Evolutionary conservation across 2,797 vertebrate genomes (phyloP).

Genomic region (Corythornis leucogaster): DNA sequence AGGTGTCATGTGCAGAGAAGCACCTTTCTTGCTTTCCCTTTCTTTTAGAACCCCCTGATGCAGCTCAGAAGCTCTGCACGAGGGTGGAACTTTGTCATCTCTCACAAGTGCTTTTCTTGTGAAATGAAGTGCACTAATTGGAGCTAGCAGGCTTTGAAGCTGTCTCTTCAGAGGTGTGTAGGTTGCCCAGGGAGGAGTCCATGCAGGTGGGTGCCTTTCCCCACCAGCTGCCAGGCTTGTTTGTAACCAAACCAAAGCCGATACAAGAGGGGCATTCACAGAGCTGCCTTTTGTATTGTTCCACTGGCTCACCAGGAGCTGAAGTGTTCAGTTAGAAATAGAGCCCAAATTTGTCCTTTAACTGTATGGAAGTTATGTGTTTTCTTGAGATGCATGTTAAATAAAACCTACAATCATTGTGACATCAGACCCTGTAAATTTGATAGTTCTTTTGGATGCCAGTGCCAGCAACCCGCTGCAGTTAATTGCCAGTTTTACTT

Average conservation of each 20-base stretch:
- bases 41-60: not conserved
- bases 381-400: not conserved
- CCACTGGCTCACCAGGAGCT: not conserved
- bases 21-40: not conserved
- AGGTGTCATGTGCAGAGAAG: not conserved
- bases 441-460: not conserved
- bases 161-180: no score
- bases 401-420: not conserved
- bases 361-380: not conserved
- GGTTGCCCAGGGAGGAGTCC: not conserved
- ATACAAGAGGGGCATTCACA: not conserved
- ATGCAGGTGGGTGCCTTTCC: not conserved
- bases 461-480: not conserved
- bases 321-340: not conserved
- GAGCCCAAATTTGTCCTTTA: not conserved
- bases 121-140: not conserved
- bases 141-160: not conserved
- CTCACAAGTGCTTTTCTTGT: not conserved
- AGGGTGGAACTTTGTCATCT: not conserved
- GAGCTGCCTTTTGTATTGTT: not conserved
- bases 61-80: not conserved
- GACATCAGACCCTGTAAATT: not conserved
- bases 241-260: not conserved
- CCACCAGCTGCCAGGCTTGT: not conserved
- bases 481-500: conserved; percentile 42